These are phyloP conservation scores for Digitonthophagus gazella DNA, from an alignment of 2,888 invertebrate species.

Conservation along the genomic window DNA sequence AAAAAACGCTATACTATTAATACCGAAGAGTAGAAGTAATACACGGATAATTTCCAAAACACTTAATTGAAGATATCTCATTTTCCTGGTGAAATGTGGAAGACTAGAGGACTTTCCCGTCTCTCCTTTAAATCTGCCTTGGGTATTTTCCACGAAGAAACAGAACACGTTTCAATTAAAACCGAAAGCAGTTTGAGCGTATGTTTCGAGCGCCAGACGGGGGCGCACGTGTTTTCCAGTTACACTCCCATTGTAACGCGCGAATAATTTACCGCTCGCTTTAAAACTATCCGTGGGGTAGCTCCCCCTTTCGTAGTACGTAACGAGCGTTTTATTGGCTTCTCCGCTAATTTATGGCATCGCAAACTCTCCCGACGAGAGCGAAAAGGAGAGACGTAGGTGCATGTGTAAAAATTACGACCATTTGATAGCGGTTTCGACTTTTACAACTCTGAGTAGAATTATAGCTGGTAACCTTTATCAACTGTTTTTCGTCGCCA, in stretches of 20 bases:
- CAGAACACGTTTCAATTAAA: not conserved
- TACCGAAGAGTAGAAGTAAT: too few species aligned
- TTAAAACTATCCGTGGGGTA: not conserved
- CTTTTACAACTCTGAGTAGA: conserved; percentile 10
- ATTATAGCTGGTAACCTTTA: not conserved
- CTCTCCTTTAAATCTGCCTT: not conserved
- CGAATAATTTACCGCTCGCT: not conserved
- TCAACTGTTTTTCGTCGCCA: not conserved
- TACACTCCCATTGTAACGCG: conserved; percentile 11
- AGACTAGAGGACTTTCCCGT: not conserved
- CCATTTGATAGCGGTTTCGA: conserved; percentile 15
- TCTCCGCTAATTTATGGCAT: conserved; percentile 19
- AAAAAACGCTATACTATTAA: too few species aligned
- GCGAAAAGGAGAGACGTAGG: not conserved
- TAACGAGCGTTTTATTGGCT: conserved; percentile 22
- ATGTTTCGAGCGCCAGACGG: not conserved
- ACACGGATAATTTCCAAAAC: too few species aligned
- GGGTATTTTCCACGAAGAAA: not conserved
- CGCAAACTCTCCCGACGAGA: not conserved
- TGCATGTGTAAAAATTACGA: conserved; percentile 13
- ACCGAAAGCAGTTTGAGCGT: not conserved
- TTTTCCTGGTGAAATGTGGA: not conserved
- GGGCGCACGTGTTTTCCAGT: not conserved
- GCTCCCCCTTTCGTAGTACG: conserved; percentile 5
- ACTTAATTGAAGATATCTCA: not conserved